phyloP scores from a whole-genome alignment of 2,113 vertebrate species.

The Antigone vipio region DNA sequence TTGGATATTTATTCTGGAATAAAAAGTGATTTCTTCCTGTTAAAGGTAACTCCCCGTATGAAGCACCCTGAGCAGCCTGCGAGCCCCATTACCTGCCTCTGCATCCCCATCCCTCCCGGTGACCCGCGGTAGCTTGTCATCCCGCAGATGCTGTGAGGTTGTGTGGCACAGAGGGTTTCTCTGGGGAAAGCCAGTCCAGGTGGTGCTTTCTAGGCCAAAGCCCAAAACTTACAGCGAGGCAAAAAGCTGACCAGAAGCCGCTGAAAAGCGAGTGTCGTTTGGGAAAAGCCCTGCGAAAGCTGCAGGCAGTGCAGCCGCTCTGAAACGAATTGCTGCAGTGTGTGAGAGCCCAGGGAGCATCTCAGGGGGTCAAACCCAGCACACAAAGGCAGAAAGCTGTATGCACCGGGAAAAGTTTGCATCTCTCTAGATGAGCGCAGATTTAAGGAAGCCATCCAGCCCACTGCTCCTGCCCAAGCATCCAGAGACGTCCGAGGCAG shows the following conservation, averaged over 20 bases:
- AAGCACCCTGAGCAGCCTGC: background rate
- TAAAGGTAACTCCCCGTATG: background rate
- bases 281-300: background rate
- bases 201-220: background rate
- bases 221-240: accelerated
- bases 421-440: background rate
- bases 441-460: background rate
- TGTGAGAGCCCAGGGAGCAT: background rate
- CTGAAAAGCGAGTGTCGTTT: background rate
- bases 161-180: background rate
- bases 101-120: background rate
- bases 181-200: background rate
- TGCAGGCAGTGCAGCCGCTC: background rate
- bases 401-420: background rate
- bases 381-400: background rate
- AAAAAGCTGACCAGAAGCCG: background rate
- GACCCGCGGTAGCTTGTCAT: background rate
- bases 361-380: background rate
- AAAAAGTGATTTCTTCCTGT: background rate
- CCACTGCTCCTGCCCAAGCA: background rate
- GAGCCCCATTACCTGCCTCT: background rate
- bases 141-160: background rate
- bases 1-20: background rate
- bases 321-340: background rate
- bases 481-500: background rate